Evolutionary conservation across 2,113 vertebrate genomes (phyloP).

Genomic region (Aspidoscelis tigris): DNA sequence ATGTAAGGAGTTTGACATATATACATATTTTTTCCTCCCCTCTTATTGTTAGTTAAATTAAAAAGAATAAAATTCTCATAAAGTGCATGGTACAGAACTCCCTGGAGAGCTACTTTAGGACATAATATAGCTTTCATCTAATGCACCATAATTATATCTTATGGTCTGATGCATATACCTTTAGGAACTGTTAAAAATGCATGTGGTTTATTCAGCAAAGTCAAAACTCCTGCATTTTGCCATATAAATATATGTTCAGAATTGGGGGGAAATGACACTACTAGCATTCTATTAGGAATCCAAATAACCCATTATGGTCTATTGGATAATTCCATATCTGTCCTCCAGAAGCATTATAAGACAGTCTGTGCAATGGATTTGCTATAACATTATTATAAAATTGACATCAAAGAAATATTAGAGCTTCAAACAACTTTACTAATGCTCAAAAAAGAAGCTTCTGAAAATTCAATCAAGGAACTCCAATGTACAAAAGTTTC

Average conservation of each 20-base stretch:
- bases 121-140: constrained; percentile 40
- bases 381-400: background rate
- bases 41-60: constrained; percentile 50
- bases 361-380: background rate
- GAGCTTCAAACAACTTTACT: background rate
- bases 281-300: constrained; percentile 22
- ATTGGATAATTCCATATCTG: constrained; percentile 29
- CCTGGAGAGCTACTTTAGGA: constrained; percentile 29
- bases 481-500: background rate
- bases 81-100: constrained; percentile 11
- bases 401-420: background rate
- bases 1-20: background rate
- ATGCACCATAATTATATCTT: constrained; percentile 31
- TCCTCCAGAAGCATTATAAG: constrained; percentile 1
- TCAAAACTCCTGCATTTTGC: constrained; percentile 11
- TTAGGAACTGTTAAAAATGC: constrained; percentile 41
- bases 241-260: constrained; percentile 28
- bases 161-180: constrained; percentile 17
- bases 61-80: constrained; percentile 44
- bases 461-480: background rate
- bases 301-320: constrained; percentile 15
- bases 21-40: constrained; percentile 15
- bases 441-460: background rate
- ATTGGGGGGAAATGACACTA: constrained; percentile 18
- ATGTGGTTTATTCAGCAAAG: constrained; percentile 14